Conservation (phyloP, 2,888 invertebrate genomes). For the Stenchaetothrips biformis region DNA sequence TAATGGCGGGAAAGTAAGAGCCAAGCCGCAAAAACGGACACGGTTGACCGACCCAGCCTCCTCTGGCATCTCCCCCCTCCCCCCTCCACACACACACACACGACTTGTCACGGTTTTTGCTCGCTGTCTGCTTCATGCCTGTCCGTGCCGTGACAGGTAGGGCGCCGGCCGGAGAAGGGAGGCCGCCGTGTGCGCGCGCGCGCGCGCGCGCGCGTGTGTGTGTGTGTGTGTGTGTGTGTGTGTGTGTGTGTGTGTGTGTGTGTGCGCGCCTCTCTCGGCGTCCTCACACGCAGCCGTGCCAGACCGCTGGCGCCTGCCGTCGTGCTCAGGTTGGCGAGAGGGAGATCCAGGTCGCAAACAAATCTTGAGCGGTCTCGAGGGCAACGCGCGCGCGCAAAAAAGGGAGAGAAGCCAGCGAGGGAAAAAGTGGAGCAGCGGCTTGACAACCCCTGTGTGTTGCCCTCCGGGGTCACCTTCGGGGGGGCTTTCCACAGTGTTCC, state of each 20-base stretch:
- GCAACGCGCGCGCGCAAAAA: too few species aligned
- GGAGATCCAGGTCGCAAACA: background rate
- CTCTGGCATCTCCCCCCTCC: too few species aligned
- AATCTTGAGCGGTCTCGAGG: background rate
- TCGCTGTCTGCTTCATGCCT: background rate
- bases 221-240: background rate
- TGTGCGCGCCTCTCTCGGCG: background rate
- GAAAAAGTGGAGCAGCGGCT: too few species aligned
- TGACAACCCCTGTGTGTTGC: too few species aligned
- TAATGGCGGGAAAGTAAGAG: background rate
- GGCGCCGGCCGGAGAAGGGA: background rate
- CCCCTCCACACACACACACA: background rate
- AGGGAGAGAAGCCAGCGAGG: too few species aligned
- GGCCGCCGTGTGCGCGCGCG: background rate
- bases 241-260: background rate
- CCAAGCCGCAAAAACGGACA: background rate
- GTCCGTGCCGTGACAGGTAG: background rate
- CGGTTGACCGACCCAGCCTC: background rate
- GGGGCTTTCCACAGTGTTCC: too few species aligned
- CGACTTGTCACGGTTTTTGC: slow-evolving; percentile 14
- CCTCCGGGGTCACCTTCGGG: too few species aligned
- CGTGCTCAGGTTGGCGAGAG: background rate
- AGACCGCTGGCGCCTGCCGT: background rate
- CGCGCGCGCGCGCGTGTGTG: too few species aligned
- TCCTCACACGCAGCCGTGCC: background rate